Base-by-base conservation (phyloP, 2,113 vertebrate species). In the Scartelaos histophorus region DNA sequence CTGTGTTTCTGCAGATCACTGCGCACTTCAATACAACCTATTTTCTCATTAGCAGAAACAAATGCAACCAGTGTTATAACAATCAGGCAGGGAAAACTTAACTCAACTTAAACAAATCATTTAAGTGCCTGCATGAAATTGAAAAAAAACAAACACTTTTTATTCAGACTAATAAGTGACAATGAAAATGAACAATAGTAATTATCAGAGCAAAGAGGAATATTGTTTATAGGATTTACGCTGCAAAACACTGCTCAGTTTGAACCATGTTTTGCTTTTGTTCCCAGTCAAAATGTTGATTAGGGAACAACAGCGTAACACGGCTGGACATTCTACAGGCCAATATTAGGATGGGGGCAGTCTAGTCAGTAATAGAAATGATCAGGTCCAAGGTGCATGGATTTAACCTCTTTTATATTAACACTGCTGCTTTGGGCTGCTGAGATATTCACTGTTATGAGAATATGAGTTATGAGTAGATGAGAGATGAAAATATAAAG, bases 1-100 rank as follows among this genome's bases (percentile, higher is more conserved):
- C 84, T 89, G 85, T 79, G 86, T 76, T 87, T 79, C 72, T 73
- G 62, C 81, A 78, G 85, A 89, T 92, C 80, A 88, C 75, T 76
- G 57, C 73, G 79, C 84, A 83, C 54, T 89, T 89, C 82, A 86
- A 78, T 83, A 79, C 66, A 81, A 49, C 24, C 68, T 67, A 72
- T 82, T 70, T 84, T 77, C 70, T 89, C 34, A 58, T 69, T 73
- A 38, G 61, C 54, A 57, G 9, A 57, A 21, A 24, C n/a, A 22
- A 4, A 22, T 22, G 53, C 21, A 24, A 22, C 10, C 24, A 15
- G 13, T 4, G 13, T 13, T 24, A 57, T 9, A 5, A n/a, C 16
- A 57, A 57, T 5, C 11, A 24, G 56, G 13, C 56, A 24, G 56
- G 9, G 22, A 6, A 58, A 25, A 25, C 1, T 19, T n/a, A 5